Evolutionary conservation across 2,113 vertebrate genomes (phyloP).

Genomic region (Pteropus alecto): DNA sequence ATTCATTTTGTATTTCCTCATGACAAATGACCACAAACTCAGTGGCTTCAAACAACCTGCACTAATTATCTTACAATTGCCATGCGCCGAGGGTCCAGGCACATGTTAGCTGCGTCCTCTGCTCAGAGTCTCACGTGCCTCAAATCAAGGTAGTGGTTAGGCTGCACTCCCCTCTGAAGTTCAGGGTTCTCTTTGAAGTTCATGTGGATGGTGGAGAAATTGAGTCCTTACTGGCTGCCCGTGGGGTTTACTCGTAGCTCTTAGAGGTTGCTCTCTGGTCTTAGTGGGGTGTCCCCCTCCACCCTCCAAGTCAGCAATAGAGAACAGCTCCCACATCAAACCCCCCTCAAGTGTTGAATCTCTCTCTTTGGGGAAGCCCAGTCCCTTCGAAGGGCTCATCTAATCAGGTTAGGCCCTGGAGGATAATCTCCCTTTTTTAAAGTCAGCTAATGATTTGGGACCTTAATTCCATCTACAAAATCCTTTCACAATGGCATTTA

Average conservation of each 20-base stretch:
- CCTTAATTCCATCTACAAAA: background rate
- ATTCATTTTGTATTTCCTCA: fast-evolving
- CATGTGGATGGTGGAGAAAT: background rate
- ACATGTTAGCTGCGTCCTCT: background rate
- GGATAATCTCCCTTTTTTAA: background rate
- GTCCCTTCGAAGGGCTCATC: background rate
- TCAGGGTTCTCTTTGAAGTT: background rate
- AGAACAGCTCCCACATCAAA: background rate
- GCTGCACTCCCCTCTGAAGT: no score
- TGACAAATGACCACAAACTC: background rate
- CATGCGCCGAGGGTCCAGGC: fast-evolving
- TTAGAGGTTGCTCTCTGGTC: background rate
- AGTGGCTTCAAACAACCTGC: background rate
- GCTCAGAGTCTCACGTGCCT: fast-evolving
- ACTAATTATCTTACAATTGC: background rate
- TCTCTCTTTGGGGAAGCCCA: fast-evolving
- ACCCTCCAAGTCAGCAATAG: background rate
- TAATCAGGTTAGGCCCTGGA: background rate
- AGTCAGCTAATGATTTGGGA: background rate
- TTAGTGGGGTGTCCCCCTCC: background rate
- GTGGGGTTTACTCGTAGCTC: background rate
- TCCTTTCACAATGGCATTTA: background rate
- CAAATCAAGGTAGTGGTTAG: background rate
- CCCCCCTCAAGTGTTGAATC: background rate
- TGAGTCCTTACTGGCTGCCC: background rate